Percentiles rank a stretch among this genome's conserved stretches.
Conservation (phyloP, 2,113 vertebrate genomes). For the Sylvia atricapilla region DNA sequence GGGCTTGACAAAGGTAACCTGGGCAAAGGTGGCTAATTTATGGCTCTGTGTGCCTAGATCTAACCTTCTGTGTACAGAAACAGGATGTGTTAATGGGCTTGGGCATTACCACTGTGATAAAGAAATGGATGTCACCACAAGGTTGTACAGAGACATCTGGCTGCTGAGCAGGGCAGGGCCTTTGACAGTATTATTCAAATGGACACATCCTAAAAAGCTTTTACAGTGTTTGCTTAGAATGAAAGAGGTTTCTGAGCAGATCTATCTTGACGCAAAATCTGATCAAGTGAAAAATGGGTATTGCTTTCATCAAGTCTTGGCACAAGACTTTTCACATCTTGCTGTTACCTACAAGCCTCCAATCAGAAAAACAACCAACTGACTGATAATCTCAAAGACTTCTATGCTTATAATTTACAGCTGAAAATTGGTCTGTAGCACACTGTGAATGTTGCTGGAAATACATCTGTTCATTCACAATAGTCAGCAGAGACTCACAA, state of each 20-base stretch:
- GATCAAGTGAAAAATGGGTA: background rate
- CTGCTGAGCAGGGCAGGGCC: background rate
- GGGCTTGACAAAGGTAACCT: background rate
- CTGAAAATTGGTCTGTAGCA: background rate
- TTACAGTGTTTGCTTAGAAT: background rate
- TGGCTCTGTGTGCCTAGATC: background rate
- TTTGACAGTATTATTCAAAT: background rate
- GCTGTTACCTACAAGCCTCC: background rate
- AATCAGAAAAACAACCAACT: background rate
- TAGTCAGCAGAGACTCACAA: background rate
- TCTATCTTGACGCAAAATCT: background rate
- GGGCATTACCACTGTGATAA: background rate
- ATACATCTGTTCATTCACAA: background rate
- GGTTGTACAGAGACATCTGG: background rate
- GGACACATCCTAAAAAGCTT: background rate
- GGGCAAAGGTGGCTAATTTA: conserved; percentile 10
- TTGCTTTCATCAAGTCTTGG: background rate
- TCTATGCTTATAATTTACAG: background rate
- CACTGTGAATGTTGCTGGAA: background rate
- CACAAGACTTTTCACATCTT: background rate
- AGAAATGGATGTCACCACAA: background rate
- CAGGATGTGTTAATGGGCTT: background rate
- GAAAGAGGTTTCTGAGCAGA: background rate
- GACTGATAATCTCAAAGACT: background rate
- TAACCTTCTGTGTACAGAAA: background rate